A percentile compares a stretch with the other conserved stretches of the same genome.
Conservation (phyloP, 2,797 vertebrate species). For the Oreortyx pictus region DNA sequence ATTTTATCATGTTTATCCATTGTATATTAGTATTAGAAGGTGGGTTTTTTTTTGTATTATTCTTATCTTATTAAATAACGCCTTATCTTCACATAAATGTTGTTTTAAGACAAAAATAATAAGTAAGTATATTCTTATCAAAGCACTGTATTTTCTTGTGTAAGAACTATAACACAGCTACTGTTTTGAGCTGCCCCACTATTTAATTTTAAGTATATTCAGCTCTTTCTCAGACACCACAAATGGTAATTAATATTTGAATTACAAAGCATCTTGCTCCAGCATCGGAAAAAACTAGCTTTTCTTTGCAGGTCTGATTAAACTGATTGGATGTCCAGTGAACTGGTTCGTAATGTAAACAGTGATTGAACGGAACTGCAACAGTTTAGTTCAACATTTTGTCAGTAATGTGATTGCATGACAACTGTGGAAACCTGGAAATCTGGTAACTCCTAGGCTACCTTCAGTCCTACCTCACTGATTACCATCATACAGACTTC, state of each 20-base stretch:
- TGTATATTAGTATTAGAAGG: constrained; percentile 8
- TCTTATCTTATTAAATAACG: constrained; percentile 38
- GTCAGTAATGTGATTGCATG: neutral
- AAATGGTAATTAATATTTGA: neutral
- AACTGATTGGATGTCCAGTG: neutral
- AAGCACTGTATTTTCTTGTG: constrained; percentile 32
- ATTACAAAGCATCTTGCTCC: neutral
- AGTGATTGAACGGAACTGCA: neutral
- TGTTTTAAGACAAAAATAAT: constrained; percentile 46
- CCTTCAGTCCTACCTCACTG: neutral
- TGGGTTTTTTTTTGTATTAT: too few species aligned
- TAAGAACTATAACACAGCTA: constrained; percentile 43
- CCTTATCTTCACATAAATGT: constrained; percentile 47
- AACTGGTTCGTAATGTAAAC: neutral
- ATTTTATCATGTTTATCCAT: constrained; percentile 62
- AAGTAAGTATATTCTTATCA: constrained; percentile 52
- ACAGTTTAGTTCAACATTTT: neutral
- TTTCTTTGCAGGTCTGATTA: neutral
- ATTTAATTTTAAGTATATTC: constrained; percentile 61
- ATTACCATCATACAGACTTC: neutral
- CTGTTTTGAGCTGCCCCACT: constrained; percentile 36
- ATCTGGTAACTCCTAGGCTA: neutral
- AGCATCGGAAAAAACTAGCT: neutral
- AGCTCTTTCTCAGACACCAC: neutral
- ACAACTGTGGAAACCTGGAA: neutral